A percentile compares a stretch with the other conserved stretches of the same genome.
Conservation (phyloP, 2,797 vertebrate genomes). For the Rhabdophis nuchalis region DNA sequence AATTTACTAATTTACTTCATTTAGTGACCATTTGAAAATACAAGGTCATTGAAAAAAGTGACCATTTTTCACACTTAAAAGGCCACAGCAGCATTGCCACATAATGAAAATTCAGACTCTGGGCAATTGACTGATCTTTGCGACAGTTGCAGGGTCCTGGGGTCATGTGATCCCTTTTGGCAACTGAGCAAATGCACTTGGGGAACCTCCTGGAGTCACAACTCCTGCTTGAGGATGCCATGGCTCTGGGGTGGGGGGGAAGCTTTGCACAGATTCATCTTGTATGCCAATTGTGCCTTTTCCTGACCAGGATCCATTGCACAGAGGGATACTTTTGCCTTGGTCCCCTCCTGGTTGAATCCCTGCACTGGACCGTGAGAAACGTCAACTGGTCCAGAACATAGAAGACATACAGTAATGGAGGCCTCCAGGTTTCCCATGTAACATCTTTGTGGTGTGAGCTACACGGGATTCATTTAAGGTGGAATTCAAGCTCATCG, state of each 20-base stretch:
- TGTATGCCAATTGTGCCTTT: not conserved
- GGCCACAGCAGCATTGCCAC: too few relatives aligned
- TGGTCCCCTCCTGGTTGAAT: not conserved
- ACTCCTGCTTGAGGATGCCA: not conserved
- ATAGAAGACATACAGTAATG: not conserved
- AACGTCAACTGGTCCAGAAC: not conserved
- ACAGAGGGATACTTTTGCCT: not conserved
- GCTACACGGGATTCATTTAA: too few relatives aligned
- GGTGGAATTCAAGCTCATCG: not conserved
- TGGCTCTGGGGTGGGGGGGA: not conserved
- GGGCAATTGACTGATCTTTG: not conserved
- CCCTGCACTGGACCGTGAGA: not conserved
- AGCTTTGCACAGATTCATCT: not conserved
- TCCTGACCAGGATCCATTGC: not conserved
- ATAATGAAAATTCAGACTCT: not conserved
- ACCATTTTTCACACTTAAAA: too few relatives aligned
- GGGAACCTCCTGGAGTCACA: not conserved
- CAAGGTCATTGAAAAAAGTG: too few relatives aligned
- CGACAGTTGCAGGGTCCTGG: not conserved
- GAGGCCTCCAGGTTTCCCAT: not conserved
- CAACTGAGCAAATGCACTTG: fast-evolving
- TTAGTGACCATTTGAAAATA: too few relatives aligned
- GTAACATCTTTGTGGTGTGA: not conserved
- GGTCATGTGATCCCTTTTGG: not conserved
- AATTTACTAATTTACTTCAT: too few relatives aligned